Conservation (phyloP, 1,140 invertebrate species). For the Aleiodes sp. region DNA sequence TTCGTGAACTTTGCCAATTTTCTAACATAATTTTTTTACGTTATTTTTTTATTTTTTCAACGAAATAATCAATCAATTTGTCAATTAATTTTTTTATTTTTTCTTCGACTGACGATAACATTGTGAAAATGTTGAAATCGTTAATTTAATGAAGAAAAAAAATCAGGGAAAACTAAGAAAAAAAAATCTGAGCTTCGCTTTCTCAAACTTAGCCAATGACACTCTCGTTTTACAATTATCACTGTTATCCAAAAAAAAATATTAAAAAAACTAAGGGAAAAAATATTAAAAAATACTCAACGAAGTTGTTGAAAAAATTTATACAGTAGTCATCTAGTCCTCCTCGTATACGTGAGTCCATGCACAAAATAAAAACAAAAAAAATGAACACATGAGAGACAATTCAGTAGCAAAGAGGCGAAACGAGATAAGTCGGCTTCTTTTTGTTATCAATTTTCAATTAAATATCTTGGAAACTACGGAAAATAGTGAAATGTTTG, state of each 20-base stretch:
- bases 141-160: conserved; percentile 3
- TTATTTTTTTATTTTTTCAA: too few relatives aligned
- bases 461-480: too few relatives aligned
- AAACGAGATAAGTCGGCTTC: too few relatives aligned
- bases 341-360: conserved; percentile 13
- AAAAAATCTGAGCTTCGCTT: conserved; percentile 12
- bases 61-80: too few relatives aligned
- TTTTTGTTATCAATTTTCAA: too few relatives aligned
- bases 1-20: too few relatives aligned
- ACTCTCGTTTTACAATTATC: conserved; percentile 18
- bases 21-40: too few relatives aligned
- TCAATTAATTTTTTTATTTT: too few relatives aligned
- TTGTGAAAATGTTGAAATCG: background rate
- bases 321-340: conserved; percentile 17
- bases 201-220: conserved; percentile 16
- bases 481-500: too few relatives aligned
- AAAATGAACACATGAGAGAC: background rate
- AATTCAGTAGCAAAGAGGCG: background rate
- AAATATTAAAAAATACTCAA: conserved; percentile 11
- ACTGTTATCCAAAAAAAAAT: background rate
- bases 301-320: conserved; percentile 9
- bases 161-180: conserved; percentile 15
- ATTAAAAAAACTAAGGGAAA: conserved; percentile 2
- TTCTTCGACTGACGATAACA: background rate
- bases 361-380: background rate